These are phyloP conservation scores for Connochaetes taurinus DNA, from an alignment of 2,113 vertebrate genomes.

Conservation along the genomic window DNA sequence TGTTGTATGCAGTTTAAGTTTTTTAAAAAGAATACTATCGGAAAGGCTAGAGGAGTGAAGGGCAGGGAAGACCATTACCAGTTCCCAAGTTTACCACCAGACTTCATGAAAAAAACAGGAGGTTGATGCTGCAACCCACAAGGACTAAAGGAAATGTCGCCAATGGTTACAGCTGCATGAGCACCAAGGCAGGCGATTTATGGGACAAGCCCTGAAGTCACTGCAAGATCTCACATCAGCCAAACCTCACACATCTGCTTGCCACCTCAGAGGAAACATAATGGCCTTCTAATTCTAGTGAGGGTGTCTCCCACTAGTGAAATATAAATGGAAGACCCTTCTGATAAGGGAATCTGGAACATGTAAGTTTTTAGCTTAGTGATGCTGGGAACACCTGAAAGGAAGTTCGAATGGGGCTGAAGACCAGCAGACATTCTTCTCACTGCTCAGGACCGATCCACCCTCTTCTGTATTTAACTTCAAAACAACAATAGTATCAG, in stretches of 20 bases:
- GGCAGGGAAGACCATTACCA: neutral
- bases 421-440: neutral
- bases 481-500: neutral
- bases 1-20: neutral
- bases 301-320: neutral
- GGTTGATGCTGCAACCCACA: neutral
- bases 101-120: neutral
- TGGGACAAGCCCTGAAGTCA: neutral
- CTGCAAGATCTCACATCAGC: neutral
- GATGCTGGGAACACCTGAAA: neutral
- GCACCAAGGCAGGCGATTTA: neutral
- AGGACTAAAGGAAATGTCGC: neutral
- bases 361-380: neutral
- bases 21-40: neutral
- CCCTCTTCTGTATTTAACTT: neutral
- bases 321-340: neutral
- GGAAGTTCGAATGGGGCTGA: neutral
- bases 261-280: neutral
- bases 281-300: neutral
- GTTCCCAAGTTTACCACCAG: neutral
- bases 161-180: neutral
- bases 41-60: neutral
- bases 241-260: neutral
- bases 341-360: neutral
- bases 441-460: neutral